Evolutionary conservation across 1,140 invertebrate genomes (phyloP), one percentile per base, ranked within the genome.

Genomic region (Hirudo medicinalis): DNA sequence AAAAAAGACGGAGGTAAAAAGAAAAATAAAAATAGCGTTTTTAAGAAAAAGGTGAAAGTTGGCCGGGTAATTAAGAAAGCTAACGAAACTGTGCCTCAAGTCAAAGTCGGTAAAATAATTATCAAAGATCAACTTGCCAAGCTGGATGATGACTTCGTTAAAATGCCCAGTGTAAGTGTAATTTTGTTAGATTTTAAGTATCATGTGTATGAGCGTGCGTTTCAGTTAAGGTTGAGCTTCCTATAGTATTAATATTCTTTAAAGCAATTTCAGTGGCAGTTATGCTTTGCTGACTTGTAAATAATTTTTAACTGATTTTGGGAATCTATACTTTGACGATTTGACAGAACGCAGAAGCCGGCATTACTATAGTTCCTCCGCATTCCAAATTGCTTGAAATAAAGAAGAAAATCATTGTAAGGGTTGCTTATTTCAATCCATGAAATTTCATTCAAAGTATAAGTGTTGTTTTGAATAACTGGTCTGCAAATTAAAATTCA

Each of bases 21-120:
- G 57, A 63, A 63, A 20, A 63, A 63, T 6, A 32, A 25, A 15
- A 63, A 25, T 63, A 20, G 29, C 29, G 9, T 63, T 32, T 25
- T 25, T 22, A 63, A 63, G 57, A 22, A 22, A 20, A 63, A 63
- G 15, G 22, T 63, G 6, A 63, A 63, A 63, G 57, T 63, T 63
- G 57, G 57, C 29, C 22, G 57, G 19, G 29, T 25, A 32, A 25
- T 63, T 25, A 63, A 63, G 29, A 63, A 63, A 63, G 22, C 29
- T 25, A 63, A 63, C 57, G 57, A 63, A 63, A 63, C 57, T 19
- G 22, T 63, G 29, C 57, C 57, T 63, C 22, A 63, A 63, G 57
- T 63, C 2, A 63, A 63, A 63, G 57, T 63, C 15, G 29, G 57
- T 1, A 63, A 63, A 63, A 63, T 63, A 22, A 22, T 63, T 25